phyloP scores from a whole-genome alignment of 2,797 vertebrate species.

The Lepus oiostolus region DNA sequence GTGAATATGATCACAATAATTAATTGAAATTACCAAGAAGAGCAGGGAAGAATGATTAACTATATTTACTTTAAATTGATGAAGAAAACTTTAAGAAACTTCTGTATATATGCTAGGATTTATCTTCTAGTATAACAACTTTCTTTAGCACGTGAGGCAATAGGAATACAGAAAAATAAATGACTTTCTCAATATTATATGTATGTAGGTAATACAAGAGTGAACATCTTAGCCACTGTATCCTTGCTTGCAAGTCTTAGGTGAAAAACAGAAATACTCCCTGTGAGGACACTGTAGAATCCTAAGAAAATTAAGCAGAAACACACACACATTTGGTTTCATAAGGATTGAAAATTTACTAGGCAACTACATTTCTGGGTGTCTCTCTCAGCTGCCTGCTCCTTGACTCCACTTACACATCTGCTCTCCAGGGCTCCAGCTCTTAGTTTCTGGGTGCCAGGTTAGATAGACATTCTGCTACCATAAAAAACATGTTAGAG shows the following conservation, averaged over 20 bases:
- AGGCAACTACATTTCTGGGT: no score
- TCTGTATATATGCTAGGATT: background rate
- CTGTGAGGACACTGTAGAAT: background rate
- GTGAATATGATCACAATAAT: background rate
- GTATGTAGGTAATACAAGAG: background rate
- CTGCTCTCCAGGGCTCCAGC: background rate
- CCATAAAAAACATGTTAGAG: background rate
- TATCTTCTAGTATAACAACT: background rate
- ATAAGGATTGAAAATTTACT: background rate
- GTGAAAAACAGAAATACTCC: background rate
- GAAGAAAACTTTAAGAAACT: background rate
- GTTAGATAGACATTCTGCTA: background rate
- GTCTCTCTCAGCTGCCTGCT: background rate
- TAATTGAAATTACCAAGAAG: background rate
- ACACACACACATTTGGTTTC: background rate
- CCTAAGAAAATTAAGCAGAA: conserved; percentile 1
- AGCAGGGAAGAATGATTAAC: background rate
- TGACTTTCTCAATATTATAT: background rate
- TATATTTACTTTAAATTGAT: background rate
- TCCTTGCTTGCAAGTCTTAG: background rate
- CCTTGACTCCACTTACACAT: background rate
- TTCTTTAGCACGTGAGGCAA: background rate
- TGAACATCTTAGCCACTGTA: background rate
- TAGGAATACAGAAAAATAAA: background rate
- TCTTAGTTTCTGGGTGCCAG: background rate